phyloP scores from a whole-genome alignment of 2,113 vertebrate genomes.

The Upupa epops region DNA sequence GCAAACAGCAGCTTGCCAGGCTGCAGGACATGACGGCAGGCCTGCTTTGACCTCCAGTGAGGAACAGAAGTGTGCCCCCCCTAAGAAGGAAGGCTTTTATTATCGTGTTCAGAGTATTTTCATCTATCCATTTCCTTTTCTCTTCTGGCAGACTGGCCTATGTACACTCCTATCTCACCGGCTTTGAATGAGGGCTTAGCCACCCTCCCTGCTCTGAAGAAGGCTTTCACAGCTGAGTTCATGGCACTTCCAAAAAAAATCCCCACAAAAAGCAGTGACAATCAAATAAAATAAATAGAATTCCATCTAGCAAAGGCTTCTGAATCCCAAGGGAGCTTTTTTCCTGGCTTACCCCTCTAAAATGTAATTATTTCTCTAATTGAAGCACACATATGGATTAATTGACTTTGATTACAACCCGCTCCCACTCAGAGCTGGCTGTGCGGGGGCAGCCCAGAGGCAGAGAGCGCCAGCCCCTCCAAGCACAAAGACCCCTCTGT shows the following conservation, averaged over 20 bases:
- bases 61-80: not conserved
- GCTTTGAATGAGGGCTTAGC: not conserved
- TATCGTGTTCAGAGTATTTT: not conserved
- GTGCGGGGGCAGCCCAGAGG: not conserved
- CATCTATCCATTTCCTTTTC: not conserved
- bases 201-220: not conserved
- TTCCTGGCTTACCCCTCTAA: conserved; percentile 1
- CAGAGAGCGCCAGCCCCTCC: not conserved
- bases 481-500: conserved; percentile 70
- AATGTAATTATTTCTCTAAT: conserved; percentile 47
- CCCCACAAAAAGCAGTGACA: not conserved
- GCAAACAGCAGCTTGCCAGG: fast-evolving
- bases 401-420: conserved; percentile 19
- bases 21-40: fast-evolving
- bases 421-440: not conserved
- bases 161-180: not conserved
- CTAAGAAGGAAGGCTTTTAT: not conserved
- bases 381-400: conserved; percentile 41
- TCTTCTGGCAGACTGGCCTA: not conserved
- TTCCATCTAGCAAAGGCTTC: not conserved
- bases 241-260: not conserved
- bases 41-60: not conserved
- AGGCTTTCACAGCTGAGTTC: not conserved
- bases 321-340: conserved; percentile 20
- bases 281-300: conserved; percentile 56